These are phyloP conservation scores for Astreopora myriophthalma DNA, from an alignment of 64 coral and sea anemone genomes.

Conservation along the genomic window DNA sequence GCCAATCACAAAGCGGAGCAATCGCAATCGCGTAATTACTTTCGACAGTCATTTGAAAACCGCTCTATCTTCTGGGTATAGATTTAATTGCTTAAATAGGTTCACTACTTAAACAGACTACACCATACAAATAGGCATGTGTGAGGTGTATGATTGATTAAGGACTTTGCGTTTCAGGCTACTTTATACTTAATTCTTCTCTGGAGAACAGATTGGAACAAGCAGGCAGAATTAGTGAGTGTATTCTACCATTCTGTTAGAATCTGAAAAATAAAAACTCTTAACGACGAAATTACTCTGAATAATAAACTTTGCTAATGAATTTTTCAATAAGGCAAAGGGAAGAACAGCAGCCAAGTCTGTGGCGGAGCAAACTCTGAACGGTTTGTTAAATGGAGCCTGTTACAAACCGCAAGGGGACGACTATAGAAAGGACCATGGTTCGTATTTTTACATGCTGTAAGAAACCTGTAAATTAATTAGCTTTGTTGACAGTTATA, in stretches of 20 bases:
- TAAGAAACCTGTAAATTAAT: too few species aligned
- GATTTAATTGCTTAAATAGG: too few species aligned
- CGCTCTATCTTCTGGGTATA: too few species aligned
- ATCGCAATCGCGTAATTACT: too few species aligned
- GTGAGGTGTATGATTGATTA: too few species aligned
- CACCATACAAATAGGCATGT: too few species aligned
- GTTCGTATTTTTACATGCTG: not conserved
- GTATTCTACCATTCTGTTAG: not conserved
- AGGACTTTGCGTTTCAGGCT: slow-evolving; percentile 22
- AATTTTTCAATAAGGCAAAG: not conserved
- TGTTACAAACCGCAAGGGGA: not conserved
- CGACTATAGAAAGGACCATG: not conserved
- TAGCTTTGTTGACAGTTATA: too few species aligned
- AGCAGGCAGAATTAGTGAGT: slow-evolving; percentile 70
- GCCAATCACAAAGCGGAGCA: too few species aligned
- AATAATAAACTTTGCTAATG: not conserved
- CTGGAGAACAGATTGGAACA: slow-evolving; percentile 71
- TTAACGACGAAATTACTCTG: not conserved
- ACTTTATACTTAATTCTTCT: slow-evolving; percentile 37
- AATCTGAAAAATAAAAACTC: too few species aligned
- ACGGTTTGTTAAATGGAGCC: not conserved
- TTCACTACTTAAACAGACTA: too few species aligned
- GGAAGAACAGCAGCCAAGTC: not conserved
- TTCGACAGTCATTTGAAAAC: too few species aligned
- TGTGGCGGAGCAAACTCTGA: not conserved